These are phyloP conservation scores for Pipistrellus nathusii DNA, from an alignment of 2,797 vertebrate species.

Conservation along the genomic window DNA sequence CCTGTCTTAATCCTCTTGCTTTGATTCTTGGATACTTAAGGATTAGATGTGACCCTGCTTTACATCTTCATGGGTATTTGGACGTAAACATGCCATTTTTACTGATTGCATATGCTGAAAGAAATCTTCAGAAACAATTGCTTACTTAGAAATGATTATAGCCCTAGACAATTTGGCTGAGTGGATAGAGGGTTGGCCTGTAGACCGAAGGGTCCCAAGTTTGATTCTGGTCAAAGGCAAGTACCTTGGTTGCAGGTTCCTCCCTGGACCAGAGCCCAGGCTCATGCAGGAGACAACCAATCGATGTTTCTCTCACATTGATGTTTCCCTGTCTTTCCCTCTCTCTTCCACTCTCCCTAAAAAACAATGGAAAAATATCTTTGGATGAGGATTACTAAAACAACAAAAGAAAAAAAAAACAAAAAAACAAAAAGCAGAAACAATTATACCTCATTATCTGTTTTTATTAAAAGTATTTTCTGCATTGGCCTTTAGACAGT, in stretches of 20 bases:
- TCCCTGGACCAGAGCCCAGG: fast-evolving
- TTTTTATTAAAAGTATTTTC: slow-evolving; percentile 59
- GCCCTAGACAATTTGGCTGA: too few species aligned
- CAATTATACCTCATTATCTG: slow-evolving; percentile 9
- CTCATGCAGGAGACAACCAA: too few species aligned
- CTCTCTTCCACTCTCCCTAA: too few species aligned
- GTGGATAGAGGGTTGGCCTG: too few species aligned
- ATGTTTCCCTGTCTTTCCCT: too few species aligned
- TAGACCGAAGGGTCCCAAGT: too few species aligned
- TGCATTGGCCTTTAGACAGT: background rate
- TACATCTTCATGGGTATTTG: background rate
- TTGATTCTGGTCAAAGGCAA: too few species aligned
- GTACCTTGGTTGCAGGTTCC: too few species aligned
- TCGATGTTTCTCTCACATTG: too few species aligned
- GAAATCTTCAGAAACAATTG: background rate
- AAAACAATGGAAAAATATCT: too few species aligned
- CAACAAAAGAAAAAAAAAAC: too few species aligned
- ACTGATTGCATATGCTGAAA: background rate
- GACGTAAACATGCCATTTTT: background rate
- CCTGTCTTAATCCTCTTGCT: background rate
- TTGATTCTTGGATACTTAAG: background rate
- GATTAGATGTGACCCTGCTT: background rate
- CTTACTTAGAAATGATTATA: slow-evolving; percentile 1
- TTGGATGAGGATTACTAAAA: too few species aligned
- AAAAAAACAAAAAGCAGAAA: background rate